Percentiles rank a stretch among this genome's conserved stretches.
Evolutionary conservation across 1,140 invertebrate species (phyloP).

Genomic region (Drosophila virilis): DNA sequence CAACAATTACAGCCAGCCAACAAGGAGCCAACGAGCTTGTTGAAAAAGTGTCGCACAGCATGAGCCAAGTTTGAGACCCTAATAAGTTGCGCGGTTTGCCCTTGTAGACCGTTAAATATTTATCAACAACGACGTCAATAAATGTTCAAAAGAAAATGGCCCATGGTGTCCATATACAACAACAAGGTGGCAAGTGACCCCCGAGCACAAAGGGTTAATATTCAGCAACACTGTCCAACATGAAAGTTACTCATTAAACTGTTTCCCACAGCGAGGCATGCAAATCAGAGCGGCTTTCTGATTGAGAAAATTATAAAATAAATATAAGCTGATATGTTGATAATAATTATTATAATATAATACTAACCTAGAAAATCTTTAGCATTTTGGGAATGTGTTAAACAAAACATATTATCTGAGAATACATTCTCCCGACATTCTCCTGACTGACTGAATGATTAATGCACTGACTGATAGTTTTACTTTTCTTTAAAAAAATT

Average conservation of each 20-base stretch:
- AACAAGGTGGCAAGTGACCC: slow-evolving; percentile 11
- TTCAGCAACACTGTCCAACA: slow-evolving; percentile 1
- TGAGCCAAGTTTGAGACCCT: slow-evolving; percentile 40
- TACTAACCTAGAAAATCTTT: no score
- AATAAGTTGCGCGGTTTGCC: slow-evolving; percentile 64
- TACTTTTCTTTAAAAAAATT: no score
- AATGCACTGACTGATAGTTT: no score
- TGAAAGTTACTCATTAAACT: background rate
- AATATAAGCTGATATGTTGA: no score
- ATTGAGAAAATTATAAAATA: no score
- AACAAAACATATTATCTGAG: no score
- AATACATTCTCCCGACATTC: no score
- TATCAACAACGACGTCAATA: slow-evolving; percentile 73
- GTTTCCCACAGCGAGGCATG: background rate
- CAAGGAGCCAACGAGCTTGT: slow-evolving; percentile 46
- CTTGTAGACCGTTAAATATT: slow-evolving; percentile 59
- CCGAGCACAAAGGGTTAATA: slow-evolving; percentile 1
- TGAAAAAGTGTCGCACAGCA: slow-evolving; percentile 55
- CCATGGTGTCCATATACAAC: slow-evolving; percentile 27
- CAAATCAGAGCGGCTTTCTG: no score
- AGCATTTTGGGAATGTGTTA: no score
- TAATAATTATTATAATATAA: no score
- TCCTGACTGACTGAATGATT: no score
- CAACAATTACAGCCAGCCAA: slow-evolving; percentile 28
- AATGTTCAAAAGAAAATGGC: slow-evolving; percentile 44